phyloP scores from a whole-genome alignment of 1,140 invertebrate genomes.

The Drosophila willistoni region DNA sequence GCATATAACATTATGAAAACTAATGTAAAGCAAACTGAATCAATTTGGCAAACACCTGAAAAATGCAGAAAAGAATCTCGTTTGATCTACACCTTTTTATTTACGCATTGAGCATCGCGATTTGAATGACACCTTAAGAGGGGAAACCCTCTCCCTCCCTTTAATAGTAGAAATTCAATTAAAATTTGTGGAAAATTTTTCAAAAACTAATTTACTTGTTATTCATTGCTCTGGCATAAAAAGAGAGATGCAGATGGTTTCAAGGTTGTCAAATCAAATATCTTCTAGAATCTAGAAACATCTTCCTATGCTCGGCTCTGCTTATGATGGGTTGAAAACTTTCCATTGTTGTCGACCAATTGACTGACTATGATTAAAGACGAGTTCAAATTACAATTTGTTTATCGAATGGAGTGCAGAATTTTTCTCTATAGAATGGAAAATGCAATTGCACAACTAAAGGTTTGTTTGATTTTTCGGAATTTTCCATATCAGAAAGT shows the following conservation, averaged over 20 bases:
- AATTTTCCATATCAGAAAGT: neutral
- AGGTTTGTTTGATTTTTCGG: neutral
- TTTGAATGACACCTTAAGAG: neutral
- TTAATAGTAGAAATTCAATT: neutral
- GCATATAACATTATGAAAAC: too few species aligned
- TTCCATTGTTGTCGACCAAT: slow-evolving; percentile 64
- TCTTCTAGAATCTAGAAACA: slow-evolving; percentile 45
- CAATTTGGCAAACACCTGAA: neutral
- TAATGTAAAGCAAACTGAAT: neutral
- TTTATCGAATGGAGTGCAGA: slow-evolving; percentile 44
- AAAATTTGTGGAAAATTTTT: neutral
- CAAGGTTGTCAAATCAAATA: slow-evolving; percentile 26
- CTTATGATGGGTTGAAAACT: slow-evolving; percentile 48
- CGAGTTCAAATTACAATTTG: slow-evolving; percentile 60
- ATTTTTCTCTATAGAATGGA: neutral
- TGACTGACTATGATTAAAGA: slow-evolving; percentile 32
- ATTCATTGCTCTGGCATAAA: neutral
- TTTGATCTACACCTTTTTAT: neutral
- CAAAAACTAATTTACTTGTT: neutral
- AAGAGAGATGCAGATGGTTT: neutral
- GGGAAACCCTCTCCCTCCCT: neutral
- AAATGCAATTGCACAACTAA: neutral
- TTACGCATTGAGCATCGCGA: neutral
- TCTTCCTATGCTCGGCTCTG: neutral
- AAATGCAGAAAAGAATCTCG: neutral